Evolutionary conservation across 2,888 invertebrate species (phyloP), one percentile per base, ranked within the genome.

Genomic region (Sicus ferrugineus): DNA sequence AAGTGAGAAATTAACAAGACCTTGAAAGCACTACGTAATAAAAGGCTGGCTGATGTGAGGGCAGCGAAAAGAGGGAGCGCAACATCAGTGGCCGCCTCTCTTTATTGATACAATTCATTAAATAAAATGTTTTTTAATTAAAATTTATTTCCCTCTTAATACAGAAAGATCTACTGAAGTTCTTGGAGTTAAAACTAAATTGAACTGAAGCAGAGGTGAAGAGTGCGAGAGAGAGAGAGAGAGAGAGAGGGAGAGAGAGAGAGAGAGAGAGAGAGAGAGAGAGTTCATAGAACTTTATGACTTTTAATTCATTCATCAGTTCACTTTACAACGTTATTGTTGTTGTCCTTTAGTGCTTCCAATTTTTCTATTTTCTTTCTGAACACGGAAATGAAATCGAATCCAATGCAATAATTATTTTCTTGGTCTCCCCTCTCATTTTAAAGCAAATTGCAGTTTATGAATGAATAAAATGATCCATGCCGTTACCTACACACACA

Each of bases 351-450:
- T 52, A 5, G 21, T 23, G 23, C 54, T 26, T 28, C 54, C 23
- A 23, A 3, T 52, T 52, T n/a, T 19, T 26, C 21, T 26, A n/a
- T 52, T 26, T 11, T 21, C 19, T 26, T n/a, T 21, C 58, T 34
- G 21, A 38, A 59, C 59, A 38, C 34, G 59, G 59, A 59, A 59
- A 59, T 59, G 59, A 59, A 59, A 59, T 59, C 38, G 38, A 59
- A 59, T 59, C 59, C 34, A 34, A 19, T 38, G 38, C 38, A 11
- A 38, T 11, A 38, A 38, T 38, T 38, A 38, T 38, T 38, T 11
- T 38, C 7, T 11, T 11, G 11, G 6, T 11, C 38, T 38, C 11
- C 38, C 7, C 38, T 38, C 11, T 9, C 38, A 38, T 38, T 38
- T 38, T 38, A 11, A 38, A 38, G 6, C 11, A 38, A 9, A 6